Conservation (phyloP, 2,797 vertebrate genomes). For the Sebastes matsubarae region DNA sequence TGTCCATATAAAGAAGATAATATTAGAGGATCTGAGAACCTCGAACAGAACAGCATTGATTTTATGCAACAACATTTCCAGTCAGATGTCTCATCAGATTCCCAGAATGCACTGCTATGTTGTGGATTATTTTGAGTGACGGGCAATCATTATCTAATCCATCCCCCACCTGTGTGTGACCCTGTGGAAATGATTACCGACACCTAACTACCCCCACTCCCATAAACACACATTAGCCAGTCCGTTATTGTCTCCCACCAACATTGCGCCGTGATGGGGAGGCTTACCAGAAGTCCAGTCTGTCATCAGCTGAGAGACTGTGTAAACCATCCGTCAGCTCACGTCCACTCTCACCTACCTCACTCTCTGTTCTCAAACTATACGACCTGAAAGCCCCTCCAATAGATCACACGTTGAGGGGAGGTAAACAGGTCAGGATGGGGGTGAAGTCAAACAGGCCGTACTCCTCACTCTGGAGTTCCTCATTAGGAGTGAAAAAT, state of each 20-base stretch:
- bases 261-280: background rate
- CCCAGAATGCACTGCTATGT: background rate
- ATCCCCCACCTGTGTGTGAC: slow-evolving; percentile 8
- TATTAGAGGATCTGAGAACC: background rate
- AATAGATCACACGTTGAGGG: slow-evolving; percentile 41
- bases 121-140: background rate
- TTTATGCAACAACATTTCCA: background rate
- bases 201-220: background rate
- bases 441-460: slow-evolving; percentile 39
- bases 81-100: background rate
- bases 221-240: background rate
- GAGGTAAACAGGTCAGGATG: slow-evolving; percentile 22
- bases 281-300: slow-evolving; percentile 49
- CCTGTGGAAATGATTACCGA: background rate
- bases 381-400: slow-evolving; percentile 9
- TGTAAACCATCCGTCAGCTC: slow-evolving; percentile 43
- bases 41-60: background rate
- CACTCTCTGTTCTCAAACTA: slow-evolving; percentile 30
- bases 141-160: background rate
- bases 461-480: slow-evolving; percentile 53
- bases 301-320: slow-evolving; percentile 46
- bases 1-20: background rate
- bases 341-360: slow-evolving; percentile 46
- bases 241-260: slow-evolving; percentile 6
- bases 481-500: slow-evolving; percentile 72